Base-by-base conservation (phyloP, 2,888 invertebrate species). In the Stegophylla sp. region DNA sequence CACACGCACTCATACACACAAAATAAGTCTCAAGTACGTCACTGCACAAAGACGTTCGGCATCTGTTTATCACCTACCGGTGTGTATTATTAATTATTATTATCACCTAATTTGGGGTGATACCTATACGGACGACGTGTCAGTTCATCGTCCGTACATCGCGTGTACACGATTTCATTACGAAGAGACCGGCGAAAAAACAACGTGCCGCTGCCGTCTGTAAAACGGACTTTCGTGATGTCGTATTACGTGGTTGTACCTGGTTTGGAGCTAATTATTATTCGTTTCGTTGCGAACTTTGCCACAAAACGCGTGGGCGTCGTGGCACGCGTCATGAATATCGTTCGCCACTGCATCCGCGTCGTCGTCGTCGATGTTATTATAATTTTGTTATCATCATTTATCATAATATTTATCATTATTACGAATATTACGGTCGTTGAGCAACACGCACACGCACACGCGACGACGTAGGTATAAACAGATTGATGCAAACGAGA, bases 381-480 rank as follows among this genome's bases (percentile, higher is more conserved):
- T 34, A 7, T n/a, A n/a, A n/a, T n/a, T n/a, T 34, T 34, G 34
- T 34, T 34, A 34, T 64, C 13, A n/a, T 34, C 12, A 63, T 10
- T 63, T 34, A 34, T 64, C 13, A n/a, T 34, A 10, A 63, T 10
- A 34, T 3, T 43, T 66, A 23, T 15, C 20, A 45, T n/a, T 56
- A 17, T 72, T 43, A 23, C 43, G 59, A 45, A 26, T 73, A 45
- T 73, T 43, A 23, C 26, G 26, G 26, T n/a, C 43, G 43, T 73
- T 73, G 59, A 59, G 72, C 34, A 72, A 72, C 43, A 4, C 53
- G 41, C 41, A n/a, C n/a, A n/a, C n/a, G n/a, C n/a, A n/a, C n/a
- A n/a, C n/a, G n/a, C n/a, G n/a, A n/a, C n/a, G n/a, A n/a, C n/a
- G n/a, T n/a, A n/a, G 3, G 56, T 10, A 10, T 72, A 26, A 56